Evolutionary conservation across 2,888 invertebrate genomes (phyloP).

Genomic region (Actias luna): DNA sequence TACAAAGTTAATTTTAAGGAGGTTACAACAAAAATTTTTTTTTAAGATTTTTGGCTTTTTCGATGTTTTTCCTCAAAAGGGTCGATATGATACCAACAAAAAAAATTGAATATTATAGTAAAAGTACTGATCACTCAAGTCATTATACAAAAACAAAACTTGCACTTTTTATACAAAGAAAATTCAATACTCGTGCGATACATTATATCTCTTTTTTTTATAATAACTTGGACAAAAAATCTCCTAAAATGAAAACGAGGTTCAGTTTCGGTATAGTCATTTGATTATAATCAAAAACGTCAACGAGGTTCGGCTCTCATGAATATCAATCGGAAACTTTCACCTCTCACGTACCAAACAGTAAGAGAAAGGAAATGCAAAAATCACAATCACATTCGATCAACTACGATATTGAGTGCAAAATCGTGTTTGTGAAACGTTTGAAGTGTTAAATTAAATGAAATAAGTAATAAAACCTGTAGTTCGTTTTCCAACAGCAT

Average conservation of each 20-base stretch:
- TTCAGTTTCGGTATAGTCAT: neutral
- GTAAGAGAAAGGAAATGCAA: constrained; percentile 41
- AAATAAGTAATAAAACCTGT: neutral
- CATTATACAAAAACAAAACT: too few relatives aligned
- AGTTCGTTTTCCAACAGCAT: neutral
- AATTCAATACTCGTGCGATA: too few relatives aligned
- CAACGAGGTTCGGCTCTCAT: constrained; percentile 17
- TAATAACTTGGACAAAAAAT: too few relatives aligned
- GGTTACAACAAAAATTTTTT: too few relatives aligned
- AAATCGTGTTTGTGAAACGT: constrained; percentile 22
- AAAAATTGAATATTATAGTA: too few relatives aligned
- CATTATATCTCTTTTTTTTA: too few relatives aligned
- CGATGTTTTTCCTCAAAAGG: too few relatives aligned
- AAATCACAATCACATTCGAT: constrained; percentile 26
- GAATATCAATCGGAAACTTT: constrained; percentile 20
- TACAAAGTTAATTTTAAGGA: too few relatives aligned
- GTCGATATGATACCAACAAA: too few relatives aligned
- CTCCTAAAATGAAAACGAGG: neutral
- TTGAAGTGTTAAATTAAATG: neutral
- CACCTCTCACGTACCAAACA: constrained; percentile 27
- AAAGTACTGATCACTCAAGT: too few relatives aligned
- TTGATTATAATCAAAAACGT: constrained; percentile 11
- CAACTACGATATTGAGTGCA: constrained; percentile 27
- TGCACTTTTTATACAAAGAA: too few relatives aligned
- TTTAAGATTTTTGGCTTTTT: too few relatives aligned